Conservation (phyloP, 2,113 vertebrate species). For the Centrocercus urophasianus region DNA sequence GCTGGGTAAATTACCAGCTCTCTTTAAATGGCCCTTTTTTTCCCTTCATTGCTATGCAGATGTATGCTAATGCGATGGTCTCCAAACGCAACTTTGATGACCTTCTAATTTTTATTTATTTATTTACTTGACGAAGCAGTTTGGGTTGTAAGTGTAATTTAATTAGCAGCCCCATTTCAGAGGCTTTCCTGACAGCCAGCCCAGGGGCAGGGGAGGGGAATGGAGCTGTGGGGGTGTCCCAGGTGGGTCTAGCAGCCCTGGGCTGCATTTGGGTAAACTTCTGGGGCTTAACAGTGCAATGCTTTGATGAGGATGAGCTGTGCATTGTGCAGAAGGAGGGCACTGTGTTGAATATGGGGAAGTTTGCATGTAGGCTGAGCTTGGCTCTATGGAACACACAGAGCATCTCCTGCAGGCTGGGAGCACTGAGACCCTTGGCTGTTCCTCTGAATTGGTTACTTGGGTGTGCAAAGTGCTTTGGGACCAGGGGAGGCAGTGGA, state of each 20-base stretch:
- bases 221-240: background rate
- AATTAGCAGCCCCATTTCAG: background rate
- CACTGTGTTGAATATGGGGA: background rate
- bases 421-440: background rate
- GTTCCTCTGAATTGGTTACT: rapidly evolving
- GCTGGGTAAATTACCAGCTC: slow-evolving; percentile 55
- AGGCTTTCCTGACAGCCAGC: background rate
- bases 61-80: slow-evolving; percentile 67
- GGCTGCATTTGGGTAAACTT: rapidly evolving
- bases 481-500: rapidly evolving
- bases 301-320: rapidly evolving
- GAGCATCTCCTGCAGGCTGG: background rate
- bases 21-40: slow-evolving; percentile 46
- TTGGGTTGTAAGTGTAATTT: slow-evolving; percentile 53
- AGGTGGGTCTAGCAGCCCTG: background rate
- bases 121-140: slow-evolving; percentile 64
- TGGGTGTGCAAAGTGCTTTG: background rate
- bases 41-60: slow-evolving; percentile 68
- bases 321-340: background rate
- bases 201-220: background rate
- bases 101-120: slow-evolving; percentile 78
- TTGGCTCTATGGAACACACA: background rate
- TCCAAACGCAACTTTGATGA: slow-evolving; percentile 63
- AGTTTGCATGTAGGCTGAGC: background rate
- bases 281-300: background rate